Conservation (phyloP, 2,888 invertebrate species). For the Stegophylla sp. region DNA sequence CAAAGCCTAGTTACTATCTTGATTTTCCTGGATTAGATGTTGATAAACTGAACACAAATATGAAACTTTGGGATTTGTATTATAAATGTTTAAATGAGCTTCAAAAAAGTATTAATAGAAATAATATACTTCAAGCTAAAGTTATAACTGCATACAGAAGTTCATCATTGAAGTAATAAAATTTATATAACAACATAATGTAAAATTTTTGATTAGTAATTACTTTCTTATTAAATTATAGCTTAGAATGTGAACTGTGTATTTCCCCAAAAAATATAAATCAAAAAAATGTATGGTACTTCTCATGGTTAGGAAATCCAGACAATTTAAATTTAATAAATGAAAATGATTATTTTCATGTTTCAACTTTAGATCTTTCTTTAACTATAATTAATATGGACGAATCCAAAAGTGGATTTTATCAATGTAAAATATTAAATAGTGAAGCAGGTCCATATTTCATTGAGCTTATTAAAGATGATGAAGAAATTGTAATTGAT, state of each 20-base stretch:
- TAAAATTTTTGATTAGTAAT: not conserved
- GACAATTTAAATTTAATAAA: slow-evolving; percentile 64
- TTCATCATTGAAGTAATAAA: slow-evolving; percentile 65
- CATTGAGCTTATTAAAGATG: slow-evolving; percentile 67
- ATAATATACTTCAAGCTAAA: slow-evolving; percentile 65
- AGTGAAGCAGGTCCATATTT: slow-evolving; percentile 66
- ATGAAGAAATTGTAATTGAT: slow-evolving; percentile 65
- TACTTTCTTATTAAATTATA: slow-evolving; percentile 60
- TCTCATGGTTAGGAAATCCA: slow-evolving; percentile 61
- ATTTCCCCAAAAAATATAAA: slow-evolving; percentile 67
- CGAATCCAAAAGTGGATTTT: slow-evolving; percentile 68
- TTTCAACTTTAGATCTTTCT: slow-evolving; percentile 66
- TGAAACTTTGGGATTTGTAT: slow-evolving; percentile 68
- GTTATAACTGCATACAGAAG: slow-evolving; percentile 66
- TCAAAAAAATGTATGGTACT: slow-evolving; percentile 67
- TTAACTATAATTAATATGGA: slow-evolving; percentile 69
- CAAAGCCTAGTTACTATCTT: slow-evolving; percentile 52
- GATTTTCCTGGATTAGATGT: slow-evolving; percentile 67
- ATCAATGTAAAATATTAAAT: slow-evolving; percentile 68
- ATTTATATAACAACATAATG: not conserved
- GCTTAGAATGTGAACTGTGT: slow-evolving; percentile 69
- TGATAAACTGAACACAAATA: slow-evolving; percentile 64
- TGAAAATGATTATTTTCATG: slow-evolving; percentile 65
- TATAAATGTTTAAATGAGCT: slow-evolving; percentile 67
- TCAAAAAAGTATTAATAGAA: slow-evolving; percentile 62